Evolutionary conservation across 2,113 vertebrate species (phyloP), one percentile per base, ranked within the genome.

Genomic region (Anser cygnoides): DNA sequence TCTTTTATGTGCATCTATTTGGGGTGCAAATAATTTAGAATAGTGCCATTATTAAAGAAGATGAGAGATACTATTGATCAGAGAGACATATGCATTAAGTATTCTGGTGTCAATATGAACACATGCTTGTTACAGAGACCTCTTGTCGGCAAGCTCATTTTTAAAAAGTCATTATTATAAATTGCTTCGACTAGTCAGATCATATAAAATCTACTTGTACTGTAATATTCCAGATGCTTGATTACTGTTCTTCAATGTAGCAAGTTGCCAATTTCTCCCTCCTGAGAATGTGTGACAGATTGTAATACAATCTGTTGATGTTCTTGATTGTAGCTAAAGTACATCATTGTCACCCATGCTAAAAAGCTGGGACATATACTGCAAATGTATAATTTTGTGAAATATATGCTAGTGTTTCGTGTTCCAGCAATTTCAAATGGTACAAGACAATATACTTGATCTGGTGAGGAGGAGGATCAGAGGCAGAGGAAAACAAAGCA

Each of bases 181-280:
- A 97, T 97, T 95, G 96, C 85, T 82, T 95, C 72, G 95, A 85
- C 95, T 95, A 94, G 92, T 95, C 92, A 84, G 91, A 95, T 97
- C 89, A 65, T 95, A 94, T 90, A 97, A 97, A 97, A 97, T 94
- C 31, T 59, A 95, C 37, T 52, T 81, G 73, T 46, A n/a, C 70
- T 96, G 85, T 96, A 96, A 94, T 93, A 95, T 97, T 98, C 98
- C 98, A 98, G 97, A 97, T 98, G 98, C 98, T 95, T 97, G 96
- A 97, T 97, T 96, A 93, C 84, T 65, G 78, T 94, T 98, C 92
- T 97, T 97, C 96, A 95, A 77, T 94, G 83, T 94, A 96, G 84
- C 2, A 15, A 97, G 92, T 90, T 98, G 98, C 97, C 97, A 98
- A 43, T 97, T 97, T 87, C 91, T 96, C 73, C 94, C 97, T 97